Base-by-base conservation (phyloP, 2,888 invertebrate genomes). In the Mythimna vitellina region DNA sequence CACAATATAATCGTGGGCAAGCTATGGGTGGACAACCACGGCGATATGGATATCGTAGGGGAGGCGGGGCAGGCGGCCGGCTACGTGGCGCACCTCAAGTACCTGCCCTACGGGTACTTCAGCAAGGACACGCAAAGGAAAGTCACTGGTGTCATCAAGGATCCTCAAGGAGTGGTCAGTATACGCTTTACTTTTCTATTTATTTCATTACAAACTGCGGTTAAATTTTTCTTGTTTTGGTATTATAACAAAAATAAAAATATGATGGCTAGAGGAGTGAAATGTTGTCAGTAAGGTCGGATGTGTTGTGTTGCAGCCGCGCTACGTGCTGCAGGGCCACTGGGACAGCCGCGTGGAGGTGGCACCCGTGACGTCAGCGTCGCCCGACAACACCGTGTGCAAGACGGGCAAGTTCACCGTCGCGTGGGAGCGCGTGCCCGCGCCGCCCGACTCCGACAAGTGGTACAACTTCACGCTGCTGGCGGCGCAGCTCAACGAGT, bases 1-100 rank as follows among this genome's bases (percentile, higher is more conserved):
- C 99, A 99, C 96, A 99, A 99, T 94, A 99, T 99, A 89, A 99
- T 99, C 88, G 99, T 99, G 73, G 99, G 99, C 83, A 99, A 99
- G 95, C 96, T 99, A 86, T 99, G 99, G 99, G 99, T 99, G 74
- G 99, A 99, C 96, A 99, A 99, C 95, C 99, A 99, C 92, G 99
- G 99, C 61, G 99, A 99, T 92, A 99, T 99, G 99, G 99, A 99
- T 93, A 99, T 99, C 82, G 97, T 97, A 75, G 98, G 98, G 77
- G 97, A 97, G 86, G 92, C 94, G 65, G 99, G 99, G 92, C 98
- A 98, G 81, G 98, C 97, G 60, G 97, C 98, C 67, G 99, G 99
- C 66, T 98, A 99, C 91, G 99, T 98, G 93, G 99, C 99, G 94
- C 98, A 99, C 92, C 97, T 99, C 86, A 99, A 99, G 95, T 99